phyloP scores from a whole-genome alignment of 2,797 vertebrate species.

The Prionace glauca region DNA sequence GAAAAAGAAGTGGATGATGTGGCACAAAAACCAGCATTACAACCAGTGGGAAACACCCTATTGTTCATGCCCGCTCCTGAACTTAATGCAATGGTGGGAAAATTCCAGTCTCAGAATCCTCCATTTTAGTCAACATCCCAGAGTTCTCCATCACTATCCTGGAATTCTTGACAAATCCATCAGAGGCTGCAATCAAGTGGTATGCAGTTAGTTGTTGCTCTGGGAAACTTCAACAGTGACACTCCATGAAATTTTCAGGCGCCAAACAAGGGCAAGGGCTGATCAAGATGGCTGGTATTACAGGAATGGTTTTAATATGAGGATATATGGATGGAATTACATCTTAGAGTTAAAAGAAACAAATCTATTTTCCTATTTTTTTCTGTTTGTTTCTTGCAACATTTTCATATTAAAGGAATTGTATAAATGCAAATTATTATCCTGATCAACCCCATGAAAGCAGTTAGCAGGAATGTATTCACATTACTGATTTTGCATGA shows the following conservation, averaged over 20 bases:
- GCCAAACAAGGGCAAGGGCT: neutral
- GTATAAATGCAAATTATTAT: neutral
- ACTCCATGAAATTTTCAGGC: neutral
- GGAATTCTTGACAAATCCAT: neutral
- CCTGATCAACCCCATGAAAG: neutral
- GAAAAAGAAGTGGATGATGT: too few relatives aligned
- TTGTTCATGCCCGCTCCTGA: too few relatives aligned
- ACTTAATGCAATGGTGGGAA: too few relatives aligned
- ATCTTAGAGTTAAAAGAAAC: too few relatives aligned
- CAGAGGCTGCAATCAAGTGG: neutral
- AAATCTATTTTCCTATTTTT: too few relatives aligned
- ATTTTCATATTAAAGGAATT: neutral
- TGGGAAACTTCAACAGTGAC: neutral
- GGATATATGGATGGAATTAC: too few relatives aligned
- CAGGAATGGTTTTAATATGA: too few relatives aligned
- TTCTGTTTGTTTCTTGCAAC: neutral
- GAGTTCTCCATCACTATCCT: neutral
- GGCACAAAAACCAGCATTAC: too few relatives aligned
- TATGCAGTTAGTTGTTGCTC: neutral
- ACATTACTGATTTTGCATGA: neutral
- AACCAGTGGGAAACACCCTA: too few relatives aligned
- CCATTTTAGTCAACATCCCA: neutral
- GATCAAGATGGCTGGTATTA: too few relatives aligned
- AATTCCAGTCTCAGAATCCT: too few relatives aligned
- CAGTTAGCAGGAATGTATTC: neutral